A percentile compares a stretch with the other conserved stretches of the same genome.
These are phyloP conservation scores for Gymnodraco acuticeps DNA, from an alignment of 2,797 vertebrate species.

Conservation along the genomic window DNA sequence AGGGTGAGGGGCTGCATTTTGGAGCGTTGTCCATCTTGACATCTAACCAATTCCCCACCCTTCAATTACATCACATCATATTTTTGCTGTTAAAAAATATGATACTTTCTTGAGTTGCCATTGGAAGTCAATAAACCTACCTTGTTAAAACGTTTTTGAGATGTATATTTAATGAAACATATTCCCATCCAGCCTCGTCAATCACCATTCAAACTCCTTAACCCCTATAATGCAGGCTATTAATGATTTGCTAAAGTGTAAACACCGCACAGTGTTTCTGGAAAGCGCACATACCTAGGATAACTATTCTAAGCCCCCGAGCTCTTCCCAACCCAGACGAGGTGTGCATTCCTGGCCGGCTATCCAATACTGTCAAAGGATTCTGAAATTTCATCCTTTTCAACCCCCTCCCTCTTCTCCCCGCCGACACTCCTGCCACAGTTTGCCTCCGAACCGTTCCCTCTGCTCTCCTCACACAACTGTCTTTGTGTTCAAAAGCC, in stretches of 20 bases:
- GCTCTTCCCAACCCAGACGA: slow-evolving; percentile 65
- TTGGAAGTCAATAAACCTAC: not conserved
- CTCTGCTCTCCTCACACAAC: slow-evolving; percentile 31
- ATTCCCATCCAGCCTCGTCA: not conserved
- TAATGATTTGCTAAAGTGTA: slow-evolving; percentile 47
- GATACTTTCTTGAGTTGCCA: not conserved
- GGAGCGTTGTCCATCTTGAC: not conserved
- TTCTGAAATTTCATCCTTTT: slow-evolving; percentile 81
- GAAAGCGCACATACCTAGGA: slow-evolving; percentile 51
- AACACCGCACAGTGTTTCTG: slow-evolving; percentile 38
- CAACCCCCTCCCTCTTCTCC: slow-evolving; percentile 23
- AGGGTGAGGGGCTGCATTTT: not conserved
- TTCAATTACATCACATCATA: not conserved
- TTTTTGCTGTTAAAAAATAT: not conserved
- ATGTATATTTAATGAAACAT: not conserved
- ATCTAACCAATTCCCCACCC: not conserved
- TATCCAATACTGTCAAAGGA: slow-evolving; percentile 74
- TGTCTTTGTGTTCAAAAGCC: slow-evolving; percentile 7
- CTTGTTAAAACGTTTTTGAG: not conserved
- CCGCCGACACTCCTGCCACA: slow-evolving; percentile 27
- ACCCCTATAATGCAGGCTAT: not conserved
- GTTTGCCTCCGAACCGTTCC: slow-evolving; percentile 41
- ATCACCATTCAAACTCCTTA: not conserved
- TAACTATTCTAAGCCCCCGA: slow-evolving; percentile 59
- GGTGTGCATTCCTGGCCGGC: slow-evolving; percentile 76